Evolutionary conservation across 2,113 vertebrate species (phyloP).

Genomic region (Zingel zingel): DNA sequence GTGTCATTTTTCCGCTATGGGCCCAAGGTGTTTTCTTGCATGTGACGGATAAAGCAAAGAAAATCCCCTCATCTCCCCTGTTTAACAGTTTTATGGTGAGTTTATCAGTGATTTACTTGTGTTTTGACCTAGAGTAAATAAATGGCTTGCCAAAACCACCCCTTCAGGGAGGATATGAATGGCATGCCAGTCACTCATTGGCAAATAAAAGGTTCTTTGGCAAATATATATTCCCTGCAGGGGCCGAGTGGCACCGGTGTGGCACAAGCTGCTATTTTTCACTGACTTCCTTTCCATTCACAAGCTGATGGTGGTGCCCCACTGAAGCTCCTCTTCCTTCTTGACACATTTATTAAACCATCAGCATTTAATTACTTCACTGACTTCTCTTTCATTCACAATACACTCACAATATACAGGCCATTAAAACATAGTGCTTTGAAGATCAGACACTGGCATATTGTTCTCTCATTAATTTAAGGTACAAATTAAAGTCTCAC

Average conservation of each 20-base stretch:
- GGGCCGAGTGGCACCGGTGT: conserved; percentile 57
- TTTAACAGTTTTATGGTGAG: not conserved
- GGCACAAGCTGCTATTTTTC: conserved; percentile 71
- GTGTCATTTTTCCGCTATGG: conserved; percentile 36
- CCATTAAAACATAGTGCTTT: conserved; percentile 21
- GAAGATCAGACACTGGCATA: conserved; percentile 18
- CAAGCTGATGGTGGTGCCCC: conserved; percentile 23
- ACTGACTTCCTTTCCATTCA: conserved; percentile 52
- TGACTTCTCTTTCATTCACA: conserved; percentile 10
- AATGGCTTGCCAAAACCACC: conserved; percentile 33
- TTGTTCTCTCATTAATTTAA: conserved; percentile 30
- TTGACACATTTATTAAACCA: conserved; percentile 10
- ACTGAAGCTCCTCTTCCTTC: conserved; percentile 18
- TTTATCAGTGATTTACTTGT: conserved; percentile 35
- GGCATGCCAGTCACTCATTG: conserved; percentile 66
- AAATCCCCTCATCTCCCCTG: not conserved
- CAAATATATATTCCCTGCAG: conserved; percentile 62
- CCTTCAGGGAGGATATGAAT: conserved; percentile 54
- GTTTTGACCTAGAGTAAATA: conserved; percentile 50
- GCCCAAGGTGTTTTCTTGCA: conserved; percentile 27
- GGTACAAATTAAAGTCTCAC: conserved; percentile 17
- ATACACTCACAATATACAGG: not conserved
- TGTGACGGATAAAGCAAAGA: conserved; percentile 24
- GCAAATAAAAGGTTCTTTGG: conserved; percentile 65
- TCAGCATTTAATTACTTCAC: conserved; percentile 10